Conservation (phyloP, 2,113 vertebrate species). For the Anhinga anhinga region DNA sequence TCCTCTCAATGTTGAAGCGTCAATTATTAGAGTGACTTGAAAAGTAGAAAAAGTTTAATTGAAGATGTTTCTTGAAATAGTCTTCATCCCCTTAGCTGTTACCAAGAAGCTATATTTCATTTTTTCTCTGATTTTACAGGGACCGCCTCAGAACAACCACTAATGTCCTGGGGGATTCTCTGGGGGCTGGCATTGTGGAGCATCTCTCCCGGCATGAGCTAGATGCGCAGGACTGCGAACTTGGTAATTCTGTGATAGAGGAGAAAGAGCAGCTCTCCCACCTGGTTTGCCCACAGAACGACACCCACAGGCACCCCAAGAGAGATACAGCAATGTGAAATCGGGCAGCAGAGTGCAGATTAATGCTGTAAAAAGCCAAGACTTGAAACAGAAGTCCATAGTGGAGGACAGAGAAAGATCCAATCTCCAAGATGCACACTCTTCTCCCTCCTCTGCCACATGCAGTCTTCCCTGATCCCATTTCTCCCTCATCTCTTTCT, state of each 20-base stretch:
- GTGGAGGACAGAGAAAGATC: background rate
- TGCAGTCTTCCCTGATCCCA: background rate
- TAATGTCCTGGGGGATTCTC: conserved; percentile 92
- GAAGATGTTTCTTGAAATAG: background rate
- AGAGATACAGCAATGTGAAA: conserved; percentile 85
- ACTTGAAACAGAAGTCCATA: background rate
- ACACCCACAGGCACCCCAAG: conserved; percentile 72
- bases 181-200: conserved; percentile 92
- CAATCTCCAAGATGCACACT: background rate
- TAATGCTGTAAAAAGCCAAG: background rate
- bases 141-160: conserved; percentile 93
- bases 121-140: conserved; percentile 66
- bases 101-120: background rate
- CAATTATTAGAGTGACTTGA: background rate
- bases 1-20: background rate
- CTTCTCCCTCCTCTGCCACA: background rate
- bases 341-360: background rate
- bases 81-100: background rate
- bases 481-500: background rate
- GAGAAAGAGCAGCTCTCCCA: conserved; percentile 86
- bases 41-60: background rate
- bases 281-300: conserved; percentile 81
- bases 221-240: conserved; percentile 81
- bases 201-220: conserved; percentile 90
- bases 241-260: conserved; percentile 81